phyloP scores from a whole-genome alignment of 2,888 invertebrate species.

The Elegia similella region DNA sequence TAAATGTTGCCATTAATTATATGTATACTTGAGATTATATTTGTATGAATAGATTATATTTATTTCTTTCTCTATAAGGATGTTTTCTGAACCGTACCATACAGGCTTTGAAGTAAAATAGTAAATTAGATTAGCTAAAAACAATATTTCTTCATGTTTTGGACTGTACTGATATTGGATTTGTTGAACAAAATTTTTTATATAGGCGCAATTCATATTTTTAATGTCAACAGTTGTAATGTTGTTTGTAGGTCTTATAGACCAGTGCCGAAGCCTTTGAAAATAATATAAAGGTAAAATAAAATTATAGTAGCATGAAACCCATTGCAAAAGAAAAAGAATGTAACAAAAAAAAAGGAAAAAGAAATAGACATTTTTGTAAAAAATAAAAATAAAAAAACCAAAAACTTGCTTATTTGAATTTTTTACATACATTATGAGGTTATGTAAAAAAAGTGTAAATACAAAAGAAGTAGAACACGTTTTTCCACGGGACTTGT shows the following conservation, averaged over 20 bases:
- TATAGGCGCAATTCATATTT: not conserved
- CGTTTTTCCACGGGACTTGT: too few species aligned
- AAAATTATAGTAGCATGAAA: too few species aligned
- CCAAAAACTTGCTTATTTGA: too few species aligned
- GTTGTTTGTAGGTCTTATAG: not conserved
- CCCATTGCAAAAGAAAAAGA: too few species aligned
- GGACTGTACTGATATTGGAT: not conserved
- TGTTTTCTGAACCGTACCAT: not conserved
- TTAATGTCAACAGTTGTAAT: not conserved
- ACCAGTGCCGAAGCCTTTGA: too few species aligned
- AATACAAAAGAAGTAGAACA: too few species aligned
- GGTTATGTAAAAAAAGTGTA: too few species aligned
- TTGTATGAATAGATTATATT: not conserved
- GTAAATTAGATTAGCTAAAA: not conserved
- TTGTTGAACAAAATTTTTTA: not conserved
- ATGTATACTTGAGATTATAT: not conserved
- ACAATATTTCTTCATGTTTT: not conserved
- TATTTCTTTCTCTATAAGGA: not conserved
- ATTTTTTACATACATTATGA: too few species aligned
- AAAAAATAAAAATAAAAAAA: too few species aligned
- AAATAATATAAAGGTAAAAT: too few species aligned
- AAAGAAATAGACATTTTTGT: too few species aligned
- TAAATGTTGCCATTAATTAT: constrained; percentile 21
- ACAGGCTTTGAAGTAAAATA: not conserved
- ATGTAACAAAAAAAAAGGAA: too few species aligned